phyloP scores from a whole-genome alignment of 2,888 invertebrate genomes.

The Tribolium freemani region DNA sequence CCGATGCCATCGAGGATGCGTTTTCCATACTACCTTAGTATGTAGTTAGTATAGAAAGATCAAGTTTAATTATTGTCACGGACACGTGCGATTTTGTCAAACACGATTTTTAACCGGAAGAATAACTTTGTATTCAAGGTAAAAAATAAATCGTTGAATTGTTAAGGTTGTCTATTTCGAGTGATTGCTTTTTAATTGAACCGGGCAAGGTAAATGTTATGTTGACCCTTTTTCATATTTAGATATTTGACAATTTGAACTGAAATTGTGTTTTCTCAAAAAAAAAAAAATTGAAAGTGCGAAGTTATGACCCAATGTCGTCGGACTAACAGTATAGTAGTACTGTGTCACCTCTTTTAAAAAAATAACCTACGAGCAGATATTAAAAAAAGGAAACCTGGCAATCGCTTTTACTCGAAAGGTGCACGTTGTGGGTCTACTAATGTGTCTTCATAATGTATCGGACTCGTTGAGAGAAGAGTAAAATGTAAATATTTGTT shows the following conservation, averaged over 20 bases:
- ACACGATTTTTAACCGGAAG: slow-evolving; percentile 21
- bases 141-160: slow-evolving; percentile 29
- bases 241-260: too few species aligned
- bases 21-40: too few species aligned
- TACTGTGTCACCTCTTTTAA: too few species aligned
- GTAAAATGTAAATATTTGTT: slow-evolving; percentile 37
- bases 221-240: too few species aligned
- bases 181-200: slow-evolving; percentile 8
- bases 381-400: background rate
- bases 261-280: too few species aligned
- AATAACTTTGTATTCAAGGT: slow-evolving; percentile 35
- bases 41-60: background rate
- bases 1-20: background rate
- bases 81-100: slow-evolving; percentile 22
- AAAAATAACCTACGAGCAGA: background rate
- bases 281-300: too few species aligned
- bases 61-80: slow-evolving; percentile 9
- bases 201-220: background rate
- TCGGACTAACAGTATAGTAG: too few species aligned
- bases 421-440: background rate
- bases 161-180: background rate
- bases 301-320: too few species aligned
- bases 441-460: slow-evolving; percentile 26
- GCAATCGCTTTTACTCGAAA: too few species aligned
- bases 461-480: slow-evolving; percentile 21